Evolutionary conservation across 2,888 invertebrate species (phyloP).

Genomic region (Cephus spinipes): DNA sequence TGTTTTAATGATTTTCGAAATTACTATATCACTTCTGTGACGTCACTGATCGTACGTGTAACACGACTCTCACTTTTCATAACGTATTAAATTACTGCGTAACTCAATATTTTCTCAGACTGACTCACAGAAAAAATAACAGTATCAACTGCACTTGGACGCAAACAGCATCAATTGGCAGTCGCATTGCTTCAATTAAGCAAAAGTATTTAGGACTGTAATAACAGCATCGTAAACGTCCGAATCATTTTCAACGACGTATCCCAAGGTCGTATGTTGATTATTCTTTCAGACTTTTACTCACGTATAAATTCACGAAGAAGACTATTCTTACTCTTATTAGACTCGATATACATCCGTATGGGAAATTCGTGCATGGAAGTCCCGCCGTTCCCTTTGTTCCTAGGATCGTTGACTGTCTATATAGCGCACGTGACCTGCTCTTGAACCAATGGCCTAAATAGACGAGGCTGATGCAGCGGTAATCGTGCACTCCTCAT

Average conservation of each 20-base stretch:
- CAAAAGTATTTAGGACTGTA: not conserved
- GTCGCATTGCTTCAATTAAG: not conserved
- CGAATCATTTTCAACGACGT: not conserved
- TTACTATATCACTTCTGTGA: too few species aligned
- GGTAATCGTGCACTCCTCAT: constrained; percentile 23
- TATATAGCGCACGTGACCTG: not conserved
- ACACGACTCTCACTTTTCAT: not conserved
- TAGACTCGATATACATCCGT: not conserved
- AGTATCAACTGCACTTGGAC: not conserved
- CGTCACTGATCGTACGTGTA: not conserved
- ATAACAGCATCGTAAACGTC: not conserved
- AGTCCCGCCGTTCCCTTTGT: not conserved
- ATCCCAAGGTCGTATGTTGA: not conserved
- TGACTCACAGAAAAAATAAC: not conserved
- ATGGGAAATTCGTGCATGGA: not conserved
- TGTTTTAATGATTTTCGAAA: too few species aligned
- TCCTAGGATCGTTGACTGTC: not conserved
- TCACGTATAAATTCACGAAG: not conserved
- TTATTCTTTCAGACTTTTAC: not conserved
- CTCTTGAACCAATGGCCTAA: constrained; percentile 28
- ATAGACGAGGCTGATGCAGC: constrained; percentile 22
- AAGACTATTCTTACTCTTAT: not conserved
- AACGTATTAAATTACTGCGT: too few species aligned
- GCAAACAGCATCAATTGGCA: not conserved
- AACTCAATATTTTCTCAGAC: not conserved